phyloP scores from a whole-genome alignment of 2,797 vertebrate genomes.

The Bradypus variegatus region DNA sequence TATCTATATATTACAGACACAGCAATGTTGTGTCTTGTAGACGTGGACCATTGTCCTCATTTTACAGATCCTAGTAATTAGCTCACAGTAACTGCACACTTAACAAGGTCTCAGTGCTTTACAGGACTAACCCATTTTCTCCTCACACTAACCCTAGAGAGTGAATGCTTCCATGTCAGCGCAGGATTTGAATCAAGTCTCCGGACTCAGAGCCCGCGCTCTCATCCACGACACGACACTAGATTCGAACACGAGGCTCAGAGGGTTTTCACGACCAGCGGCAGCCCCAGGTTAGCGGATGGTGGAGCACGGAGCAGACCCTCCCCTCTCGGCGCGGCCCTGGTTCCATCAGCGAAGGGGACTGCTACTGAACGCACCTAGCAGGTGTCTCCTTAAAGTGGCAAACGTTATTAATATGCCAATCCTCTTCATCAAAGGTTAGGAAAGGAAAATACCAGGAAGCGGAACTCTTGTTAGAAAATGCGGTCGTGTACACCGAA shows the following conservation, averaged over 20 bases:
- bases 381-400: not conserved
- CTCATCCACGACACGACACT: fast-evolving
- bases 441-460: not conserved
- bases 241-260: not conserved
- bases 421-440: not conserved
- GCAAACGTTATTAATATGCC: not conserved
- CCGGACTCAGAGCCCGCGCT: not conserved
- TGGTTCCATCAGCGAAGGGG: not conserved
- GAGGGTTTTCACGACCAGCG: not conserved
- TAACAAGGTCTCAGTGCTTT: fast-evolving
- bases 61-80: not conserved
- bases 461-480: not conserved
- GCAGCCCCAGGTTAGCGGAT: not conserved
- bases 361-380: fast-evolving
- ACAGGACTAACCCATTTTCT: not conserved
- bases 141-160: not conserved
- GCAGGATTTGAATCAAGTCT: not conserved
- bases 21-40: not conserved
- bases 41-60: not conserved
- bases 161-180: not conserved
- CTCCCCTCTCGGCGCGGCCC: too few species aligned
- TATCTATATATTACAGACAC: not conserved
- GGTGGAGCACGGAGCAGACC: fast-evolving
- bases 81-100: not conserved
- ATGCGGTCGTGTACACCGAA: not conserved